A percentile compares a stretch with the other conserved stretches of the same genome.
phyloP scores from a whole-genome alignment of 2,888 invertebrate species.

The Drosophila recens region DNA sequence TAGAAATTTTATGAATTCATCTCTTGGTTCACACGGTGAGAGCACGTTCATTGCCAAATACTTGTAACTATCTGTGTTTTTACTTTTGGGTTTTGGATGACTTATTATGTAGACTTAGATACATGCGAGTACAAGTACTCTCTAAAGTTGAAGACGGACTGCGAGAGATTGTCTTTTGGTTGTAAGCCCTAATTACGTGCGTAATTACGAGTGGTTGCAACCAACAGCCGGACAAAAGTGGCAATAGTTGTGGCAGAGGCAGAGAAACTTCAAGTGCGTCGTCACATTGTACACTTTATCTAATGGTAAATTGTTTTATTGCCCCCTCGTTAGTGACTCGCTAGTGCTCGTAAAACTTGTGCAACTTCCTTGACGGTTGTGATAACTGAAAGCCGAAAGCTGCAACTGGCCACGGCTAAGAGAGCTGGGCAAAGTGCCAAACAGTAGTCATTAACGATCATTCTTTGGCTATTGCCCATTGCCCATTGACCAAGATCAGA shows the following conservation, averaged over 20 bases:
- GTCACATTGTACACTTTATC: slow-evolving; percentile 56
- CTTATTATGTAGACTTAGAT: slow-evolving; percentile 57
- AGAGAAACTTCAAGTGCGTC: slow-evolving; percentile 58
- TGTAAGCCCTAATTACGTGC: slow-evolving; percentile 68
- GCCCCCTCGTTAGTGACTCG: slow-evolving; percentile 30
- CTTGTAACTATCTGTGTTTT: slow-evolving; percentile 4
- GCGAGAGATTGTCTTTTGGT: slow-evolving; percentile 51
- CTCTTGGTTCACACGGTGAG: slow-evolving; percentile 49
- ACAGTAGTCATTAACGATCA: slow-evolving; percentile 34
- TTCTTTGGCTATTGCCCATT: slow-evolving; percentile 39
- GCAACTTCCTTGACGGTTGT: slow-evolving; percentile 65
- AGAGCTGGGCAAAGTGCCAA: slow-evolving; percentile 25
- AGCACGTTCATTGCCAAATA: slow-evolving; percentile 36
- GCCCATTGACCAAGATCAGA: slow-evolving; percentile 36
- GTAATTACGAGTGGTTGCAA: slow-evolving; percentile 49
- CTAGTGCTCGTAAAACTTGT: slow-evolving; percentile 48
- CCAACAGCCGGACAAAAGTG: slow-evolving; percentile 7
- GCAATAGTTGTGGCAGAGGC: slow-evolving; percentile 21
- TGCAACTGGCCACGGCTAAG: slow-evolving; percentile 17
- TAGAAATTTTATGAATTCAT: slow-evolving; percentile 16
- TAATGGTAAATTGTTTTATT: slow-evolving; percentile 65
- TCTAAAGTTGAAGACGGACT: slow-evolving; percentile 32
- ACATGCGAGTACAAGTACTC: slow-evolving; percentile 8
- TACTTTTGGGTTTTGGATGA: slow-evolving; percentile 15
- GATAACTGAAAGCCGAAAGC: slow-evolving; percentile 19